These are phyloP conservation scores for Rhagoletis zephyria DNA, from an alignment of 1,140 invertebrate species.

Conservation along the genomic window DNA sequence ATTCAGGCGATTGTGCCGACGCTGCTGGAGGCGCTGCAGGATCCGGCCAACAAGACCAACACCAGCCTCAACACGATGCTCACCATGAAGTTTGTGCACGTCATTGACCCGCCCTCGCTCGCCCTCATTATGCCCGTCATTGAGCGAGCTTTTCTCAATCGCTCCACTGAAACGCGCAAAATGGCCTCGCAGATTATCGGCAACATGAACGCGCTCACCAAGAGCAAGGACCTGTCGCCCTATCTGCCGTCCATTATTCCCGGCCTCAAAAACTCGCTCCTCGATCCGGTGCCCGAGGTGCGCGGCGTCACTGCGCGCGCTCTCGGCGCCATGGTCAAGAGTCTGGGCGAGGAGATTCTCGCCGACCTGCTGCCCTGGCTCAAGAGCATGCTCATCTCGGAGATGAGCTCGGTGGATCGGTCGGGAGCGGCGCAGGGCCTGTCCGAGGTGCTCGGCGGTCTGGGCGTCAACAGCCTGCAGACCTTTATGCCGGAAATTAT, in stretches of 20 bases:
- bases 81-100: constrained; percentile 98
- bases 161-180: constrained; percentile 96
- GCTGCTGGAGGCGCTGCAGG: constrained; percentile 92
- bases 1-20: constrained; percentile 96
- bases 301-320: constrained; percentile 93
- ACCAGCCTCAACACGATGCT: constrained; percentile 91
- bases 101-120: constrained; percentile 98
- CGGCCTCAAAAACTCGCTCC: constrained; percentile 93
- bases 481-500: constrained; percentile 99
- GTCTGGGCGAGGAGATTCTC: constrained; percentile 94
- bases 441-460: constrained; percentile 93
- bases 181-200: constrained; percentile 99
- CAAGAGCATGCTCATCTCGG: constrained; percentile 97
- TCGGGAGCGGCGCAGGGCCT: constrained; percentile 97
- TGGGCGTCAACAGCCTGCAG: constrained; percentile 94
- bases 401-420: constrained; percentile 93
- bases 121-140: constrained; percentile 99
- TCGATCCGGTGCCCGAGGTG: constrained; percentile 98
- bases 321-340: constrained; percentile 98
- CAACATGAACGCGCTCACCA: constrained; percentile 99
- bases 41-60: constrained; percentile 96
- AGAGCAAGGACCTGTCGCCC: constrained; percentile 97
- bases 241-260: constrained; percentile 97
- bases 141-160: constrained; percentile 95
- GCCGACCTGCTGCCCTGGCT: constrained; percentile 97